These are phyloP conservation scores for Drosophila falleni DNA, from an alignment of 2,888 invertebrate genomes.

Conservation along the genomic window DNA sequence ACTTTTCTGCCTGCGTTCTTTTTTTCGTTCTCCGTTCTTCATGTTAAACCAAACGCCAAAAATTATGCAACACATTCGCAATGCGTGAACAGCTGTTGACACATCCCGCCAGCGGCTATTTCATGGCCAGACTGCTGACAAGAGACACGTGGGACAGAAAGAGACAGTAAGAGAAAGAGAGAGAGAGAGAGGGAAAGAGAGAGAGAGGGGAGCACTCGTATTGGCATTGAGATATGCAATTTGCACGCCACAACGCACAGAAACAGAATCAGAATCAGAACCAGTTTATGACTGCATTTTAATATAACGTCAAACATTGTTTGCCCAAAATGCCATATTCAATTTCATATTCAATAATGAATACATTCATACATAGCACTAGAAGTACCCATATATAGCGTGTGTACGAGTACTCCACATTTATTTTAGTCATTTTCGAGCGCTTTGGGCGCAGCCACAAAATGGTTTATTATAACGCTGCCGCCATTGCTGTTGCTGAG, in stretches of 20 bases:
- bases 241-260: constrained; percentile 63
- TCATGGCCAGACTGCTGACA: constrained; percentile 42
- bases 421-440: constrained; percentile 36
- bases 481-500: constrained; percentile 63
- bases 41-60: constrained; percentile 50
- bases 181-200: not conserved
- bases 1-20: constrained; percentile 51
- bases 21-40: constrained; percentile 18
- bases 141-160: not conserved
- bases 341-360: constrained; percentile 67
- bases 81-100: constrained; percentile 69
- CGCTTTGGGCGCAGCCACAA: constrained; percentile 56
- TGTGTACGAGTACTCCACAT: constrained; percentile 21
- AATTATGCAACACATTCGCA: constrained; percentile 60
- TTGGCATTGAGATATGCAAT: constrained; percentile 67
- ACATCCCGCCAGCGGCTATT: constrained; percentile 64
- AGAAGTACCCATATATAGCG: constrained; percentile 8
- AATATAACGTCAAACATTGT: constrained; percentile 74
- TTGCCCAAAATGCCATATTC: constrained; percentile 57
- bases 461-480: constrained; percentile 73
- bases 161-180: not conserved
- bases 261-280: constrained; percentile 3
- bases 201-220: not conserved
- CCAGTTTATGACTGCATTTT: constrained; percentile 73
- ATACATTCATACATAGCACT: constrained; percentile 36